Percentiles rank a stretch among this genome's conserved stretches.
These are phyloP conservation scores for Bimastos eiseni DNA, from an alignment of 2,888 invertebrate species.

Conservation along the genomic window DNA sequence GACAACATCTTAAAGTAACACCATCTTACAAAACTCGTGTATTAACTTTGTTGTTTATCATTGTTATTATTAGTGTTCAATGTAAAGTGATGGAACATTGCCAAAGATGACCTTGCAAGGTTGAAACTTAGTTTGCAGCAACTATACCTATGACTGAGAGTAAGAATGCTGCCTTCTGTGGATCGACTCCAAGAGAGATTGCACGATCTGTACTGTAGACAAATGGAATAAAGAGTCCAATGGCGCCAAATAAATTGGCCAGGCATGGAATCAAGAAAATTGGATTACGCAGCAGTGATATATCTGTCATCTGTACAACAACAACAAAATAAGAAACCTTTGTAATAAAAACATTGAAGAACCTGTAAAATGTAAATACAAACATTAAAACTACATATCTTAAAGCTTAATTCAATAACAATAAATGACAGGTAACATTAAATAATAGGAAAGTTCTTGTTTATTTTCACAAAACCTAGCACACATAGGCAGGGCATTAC, in stretches of 20 bases:
- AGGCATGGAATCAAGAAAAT: conserved; percentile 88
- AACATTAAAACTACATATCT: no score
- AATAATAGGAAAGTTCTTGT: no score
- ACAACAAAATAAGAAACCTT: neutral
- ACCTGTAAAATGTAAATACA: no score
- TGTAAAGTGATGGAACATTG: neutral
- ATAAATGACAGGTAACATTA: no score
- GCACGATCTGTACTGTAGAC: conserved; percentile 54
- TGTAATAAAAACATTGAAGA: no score
- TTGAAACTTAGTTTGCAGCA: neutral
- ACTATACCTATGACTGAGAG: conserved; percentile 62
- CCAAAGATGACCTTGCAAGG: neutral
- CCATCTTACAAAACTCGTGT: no score
- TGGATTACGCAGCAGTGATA: conserved; percentile 82
- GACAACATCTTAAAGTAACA: no score
- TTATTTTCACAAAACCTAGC: no score
- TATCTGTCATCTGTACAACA: conserved; percentile 81
- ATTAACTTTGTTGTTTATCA: no score
- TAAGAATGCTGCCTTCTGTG: conserved; percentile 64
- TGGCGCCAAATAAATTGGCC: conserved; percentile 71
- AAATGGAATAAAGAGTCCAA: conserved; percentile 59
- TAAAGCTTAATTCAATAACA: no score
- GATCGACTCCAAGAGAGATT: conserved; percentile 47
- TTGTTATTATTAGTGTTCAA: no score
- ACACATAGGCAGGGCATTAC: no score